Evolutionary conservation across 2,113 vertebrate genomes (phyloP).

Genomic region (Ciconia boyciana): DNA sequence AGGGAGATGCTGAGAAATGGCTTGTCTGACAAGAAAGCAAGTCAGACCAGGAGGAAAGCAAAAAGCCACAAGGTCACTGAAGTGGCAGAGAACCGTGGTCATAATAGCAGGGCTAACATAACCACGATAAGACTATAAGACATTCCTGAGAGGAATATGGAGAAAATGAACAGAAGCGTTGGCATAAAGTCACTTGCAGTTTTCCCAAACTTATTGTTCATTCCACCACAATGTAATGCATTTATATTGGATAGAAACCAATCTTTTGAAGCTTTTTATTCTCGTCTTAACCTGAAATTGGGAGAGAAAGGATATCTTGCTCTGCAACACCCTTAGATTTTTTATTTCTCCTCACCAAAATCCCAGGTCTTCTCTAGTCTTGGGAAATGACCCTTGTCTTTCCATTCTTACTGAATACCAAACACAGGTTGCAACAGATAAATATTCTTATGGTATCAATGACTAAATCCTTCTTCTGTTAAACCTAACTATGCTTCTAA

Average conservation of each 20-base stretch:
- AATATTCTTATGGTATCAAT: background rate
- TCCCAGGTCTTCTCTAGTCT: background rate
- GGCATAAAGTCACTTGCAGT: background rate
- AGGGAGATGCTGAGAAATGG: background rate
- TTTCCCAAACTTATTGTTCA: background rate
- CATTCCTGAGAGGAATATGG: background rate
- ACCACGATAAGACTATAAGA: accelerated
- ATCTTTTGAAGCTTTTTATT: background rate
- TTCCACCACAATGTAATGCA: background rate
- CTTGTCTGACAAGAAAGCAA: background rate
- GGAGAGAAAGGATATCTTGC: background rate
- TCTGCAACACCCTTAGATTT: background rate
- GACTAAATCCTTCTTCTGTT: background rate
- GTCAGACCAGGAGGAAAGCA: background rate
- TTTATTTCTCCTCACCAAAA: background rate
- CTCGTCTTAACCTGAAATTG: background rate
- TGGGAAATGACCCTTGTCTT: background rate
- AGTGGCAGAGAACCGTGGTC: background rate
- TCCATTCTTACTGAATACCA: background rate
- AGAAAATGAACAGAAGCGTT: background rate
- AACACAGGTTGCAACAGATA: background rate
- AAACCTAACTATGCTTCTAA: background rate
- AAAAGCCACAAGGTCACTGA: background rate
- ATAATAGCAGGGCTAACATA: background rate
- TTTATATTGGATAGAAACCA: background rate